Percentiles rank a stretch among this genome's conserved stretches.
phyloP scores from a whole-genome alignment of 2,113 vertebrate genomes.

The Mola mola region DNA sequence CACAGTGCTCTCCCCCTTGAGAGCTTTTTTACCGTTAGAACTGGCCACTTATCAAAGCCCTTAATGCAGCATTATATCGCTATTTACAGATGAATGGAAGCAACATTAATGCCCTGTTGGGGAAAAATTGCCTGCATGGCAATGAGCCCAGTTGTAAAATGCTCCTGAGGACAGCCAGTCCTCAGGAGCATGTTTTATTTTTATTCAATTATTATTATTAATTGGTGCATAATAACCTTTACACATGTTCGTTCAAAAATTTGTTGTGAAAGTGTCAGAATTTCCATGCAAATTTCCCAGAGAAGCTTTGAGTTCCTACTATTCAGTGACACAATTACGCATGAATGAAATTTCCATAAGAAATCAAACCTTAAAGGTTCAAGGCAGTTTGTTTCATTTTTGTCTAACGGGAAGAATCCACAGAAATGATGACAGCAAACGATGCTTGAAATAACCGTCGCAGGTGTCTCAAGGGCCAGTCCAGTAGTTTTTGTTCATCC shows the following conservation, averaged over 20 bases:
- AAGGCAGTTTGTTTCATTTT: too few species aligned
- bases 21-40: constrained; percentile 31
- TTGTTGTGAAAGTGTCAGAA: too few species aligned
- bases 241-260: too few species aligned
- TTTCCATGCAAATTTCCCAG: neutral
- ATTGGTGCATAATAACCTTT: too few species aligned
- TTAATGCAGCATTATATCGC: constrained; percentile 34
- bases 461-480: too few species aligned
- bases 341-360: neutral
- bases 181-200: too few species aligned
- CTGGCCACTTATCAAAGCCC: constrained; percentile 26
- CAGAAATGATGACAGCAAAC: too few species aligned
- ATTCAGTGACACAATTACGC: too few species aligned
- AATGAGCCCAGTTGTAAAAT: constrained; percentile 42
- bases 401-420: too few species aligned
- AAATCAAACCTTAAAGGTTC: neutral
- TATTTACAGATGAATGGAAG: constrained; percentile 14
- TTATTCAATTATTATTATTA: too few species aligned
- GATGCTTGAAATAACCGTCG: too few species aligned
- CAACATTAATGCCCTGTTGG: constrained; percentile 6
- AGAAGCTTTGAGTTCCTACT: neutral
- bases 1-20: constrained; percentile 21
- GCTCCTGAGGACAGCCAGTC: constrained; percentile 13
- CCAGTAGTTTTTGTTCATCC: constrained; percentile 1
- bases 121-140: constrained; percentile 27